These are phyloP conservation scores for Ailuropoda melanoleuca DNA, from an alignment of 2,113 vertebrate species.

Conservation along the genomic window DNA sequence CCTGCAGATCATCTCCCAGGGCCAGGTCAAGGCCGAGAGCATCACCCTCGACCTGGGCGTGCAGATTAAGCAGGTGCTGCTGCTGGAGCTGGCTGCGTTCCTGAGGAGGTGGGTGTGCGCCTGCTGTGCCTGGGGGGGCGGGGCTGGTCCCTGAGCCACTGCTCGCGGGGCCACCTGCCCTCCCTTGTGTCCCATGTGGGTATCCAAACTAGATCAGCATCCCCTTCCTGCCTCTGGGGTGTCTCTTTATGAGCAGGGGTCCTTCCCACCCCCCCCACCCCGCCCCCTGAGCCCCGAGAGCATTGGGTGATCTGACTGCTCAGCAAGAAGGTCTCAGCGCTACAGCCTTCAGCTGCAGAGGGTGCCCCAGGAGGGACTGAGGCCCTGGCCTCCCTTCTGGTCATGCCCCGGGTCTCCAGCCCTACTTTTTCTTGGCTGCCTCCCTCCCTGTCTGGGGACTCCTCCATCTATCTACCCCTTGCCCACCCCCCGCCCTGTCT, in stretches of 20 bases:
- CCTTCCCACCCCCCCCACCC: accelerated
- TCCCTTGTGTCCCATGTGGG: not conserved
- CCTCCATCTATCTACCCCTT: not conserved
- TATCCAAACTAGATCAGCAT: not conserved
- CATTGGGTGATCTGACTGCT: not conserved
- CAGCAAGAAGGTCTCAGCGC: not conserved
- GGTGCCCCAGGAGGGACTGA: accelerated
- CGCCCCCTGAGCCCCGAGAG: not conserved
- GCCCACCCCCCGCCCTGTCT: accelerated
- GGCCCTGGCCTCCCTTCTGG: not conserved
- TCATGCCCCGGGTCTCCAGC: accelerated
- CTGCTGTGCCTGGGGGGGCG: accelerated
- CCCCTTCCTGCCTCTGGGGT: not conserved
- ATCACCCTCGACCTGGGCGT: constrained; percentile 72
- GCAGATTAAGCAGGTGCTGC: constrained; percentile 77
- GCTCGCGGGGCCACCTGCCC: not conserved
- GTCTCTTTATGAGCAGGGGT: not conserved
- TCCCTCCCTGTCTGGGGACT: not conserved
- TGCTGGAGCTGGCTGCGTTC: constrained; percentile 83
- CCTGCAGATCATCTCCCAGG: constrained; percentile 83
- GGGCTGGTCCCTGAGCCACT: not conserved
- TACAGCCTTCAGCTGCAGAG: not conserved
- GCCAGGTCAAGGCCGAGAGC: constrained; percentile 77
- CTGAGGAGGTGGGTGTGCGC: constrained; percentile 84
- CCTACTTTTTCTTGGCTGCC: not conserved